Conservation (phyloP, 1,140 invertebrate genomes). For the Drosophila auraria region DNA sequence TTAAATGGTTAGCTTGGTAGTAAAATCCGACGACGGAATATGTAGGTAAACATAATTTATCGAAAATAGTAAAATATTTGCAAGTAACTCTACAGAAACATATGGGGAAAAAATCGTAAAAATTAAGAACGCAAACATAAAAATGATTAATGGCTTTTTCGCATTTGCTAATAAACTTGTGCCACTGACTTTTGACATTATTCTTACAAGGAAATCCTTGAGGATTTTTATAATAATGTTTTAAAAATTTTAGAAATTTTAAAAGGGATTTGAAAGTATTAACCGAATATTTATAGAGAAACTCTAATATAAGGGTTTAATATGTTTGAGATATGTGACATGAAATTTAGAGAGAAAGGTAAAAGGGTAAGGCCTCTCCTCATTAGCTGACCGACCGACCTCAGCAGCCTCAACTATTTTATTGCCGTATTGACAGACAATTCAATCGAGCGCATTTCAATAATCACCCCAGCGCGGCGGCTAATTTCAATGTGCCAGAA, state of each 20-base stretch:
- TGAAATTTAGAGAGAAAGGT: neutral
- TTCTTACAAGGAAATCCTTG: neutral
- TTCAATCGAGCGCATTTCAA: constrained; percentile 61
- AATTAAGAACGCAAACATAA: neutral
- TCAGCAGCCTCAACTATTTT: constrained; percentile 61
- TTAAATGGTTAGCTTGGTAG: constrained; percentile 8
- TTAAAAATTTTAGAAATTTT: too few species aligned
- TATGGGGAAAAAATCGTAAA: neutral
- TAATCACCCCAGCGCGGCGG: constrained; percentile 24
- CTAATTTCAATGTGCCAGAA: constrained; percentile 47
- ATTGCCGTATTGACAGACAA: constrained; percentile 79
- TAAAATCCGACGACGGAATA: constrained; percentile 17
- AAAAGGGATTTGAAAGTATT: too few species aligned
- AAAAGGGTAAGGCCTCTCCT: neutral
- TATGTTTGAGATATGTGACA: neutral
- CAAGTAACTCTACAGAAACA: neutral
- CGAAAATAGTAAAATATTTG: constrained; percentile 14
- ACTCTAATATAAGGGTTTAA: too few species aligned
- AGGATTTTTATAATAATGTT: too few species aligned
- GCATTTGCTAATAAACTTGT: neutral
- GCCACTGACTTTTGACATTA: neutral
- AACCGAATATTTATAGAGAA: too few species aligned
- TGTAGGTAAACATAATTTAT: constrained; percentile 1
- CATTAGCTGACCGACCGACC: constrained; percentile 41
- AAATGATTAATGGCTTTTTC: neutral